Evolutionary conservation across 2,113 vertebrate species (phyloP).

Genomic region (Strix aluco): DNA sequence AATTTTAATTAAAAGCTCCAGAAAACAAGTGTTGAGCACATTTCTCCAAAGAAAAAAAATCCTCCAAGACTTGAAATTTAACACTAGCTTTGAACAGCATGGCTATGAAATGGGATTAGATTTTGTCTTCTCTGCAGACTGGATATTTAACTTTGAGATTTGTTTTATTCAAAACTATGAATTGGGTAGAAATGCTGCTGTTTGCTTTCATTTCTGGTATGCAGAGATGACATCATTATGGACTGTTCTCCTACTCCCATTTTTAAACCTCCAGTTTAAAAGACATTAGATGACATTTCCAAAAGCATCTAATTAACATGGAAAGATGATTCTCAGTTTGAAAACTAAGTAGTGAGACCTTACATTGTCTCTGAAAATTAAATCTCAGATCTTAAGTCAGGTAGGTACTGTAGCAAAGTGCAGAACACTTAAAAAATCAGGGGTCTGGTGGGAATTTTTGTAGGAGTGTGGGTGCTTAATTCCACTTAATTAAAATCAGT

Average conservation of each 20-base stretch:
- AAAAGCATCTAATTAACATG: neutral
- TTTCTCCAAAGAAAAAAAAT: neutral
- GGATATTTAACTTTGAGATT: neutral
- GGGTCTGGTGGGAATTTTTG: neutral
- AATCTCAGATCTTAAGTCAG: neutral
- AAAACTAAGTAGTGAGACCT: neutral
- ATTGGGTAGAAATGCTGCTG: neutral
- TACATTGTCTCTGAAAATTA: neutral
- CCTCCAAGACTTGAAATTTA: neutral
- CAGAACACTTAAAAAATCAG: neutral
- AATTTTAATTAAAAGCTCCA: constrained; percentile 47
- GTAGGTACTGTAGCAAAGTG: neutral
- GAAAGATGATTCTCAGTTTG: neutral
- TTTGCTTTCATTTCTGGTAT: neutral
- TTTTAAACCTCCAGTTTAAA: neutral
- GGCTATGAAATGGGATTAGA: neutral
- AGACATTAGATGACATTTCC: neutral
- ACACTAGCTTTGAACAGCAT: neutral
- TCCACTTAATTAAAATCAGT: neutral
- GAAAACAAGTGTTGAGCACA: neutral
- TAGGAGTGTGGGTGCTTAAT: neutral
- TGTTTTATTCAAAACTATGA: neutral
- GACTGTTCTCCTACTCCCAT: neutral
- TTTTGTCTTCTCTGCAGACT: neutral
- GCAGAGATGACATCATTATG: neutral